Base-by-base conservation (phyloP, 2,888 invertebrate species). In the Gymnocheta viridis region DNA sequence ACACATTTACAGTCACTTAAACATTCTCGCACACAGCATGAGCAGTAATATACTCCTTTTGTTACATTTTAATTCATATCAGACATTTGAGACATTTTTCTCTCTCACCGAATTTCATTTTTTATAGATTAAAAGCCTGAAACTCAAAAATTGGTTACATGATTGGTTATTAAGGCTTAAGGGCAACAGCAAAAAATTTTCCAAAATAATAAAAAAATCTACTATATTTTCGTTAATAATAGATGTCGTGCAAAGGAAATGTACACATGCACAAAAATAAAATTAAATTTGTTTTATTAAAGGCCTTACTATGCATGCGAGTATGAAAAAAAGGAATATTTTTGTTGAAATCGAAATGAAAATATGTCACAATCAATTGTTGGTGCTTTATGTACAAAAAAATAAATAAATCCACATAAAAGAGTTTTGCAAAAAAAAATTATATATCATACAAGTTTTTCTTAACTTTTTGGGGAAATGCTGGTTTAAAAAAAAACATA, bases 121-220 rank as follows among this genome's bases (percentile, higher is more conserved):
- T 72, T 56, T 66, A 51, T 58, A 81, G 74, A 69, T 74, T 54
- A 62, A 74, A 81, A 56, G 70, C 56, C 79, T 72, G 79, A 24
- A 79, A 56, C 58, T 72, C 47, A 60, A 74, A 81, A 81, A 74
- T 81, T 81, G 81, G 74, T 81, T 56, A 81, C 51, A 60, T 74
- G 81, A 74, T 81, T 81, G 81, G 74, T 81, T 81, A 76, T 81
- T 81, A 76, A 76, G 29, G 74, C 69, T 76, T 81, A 38, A 76
- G 54, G 74, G 44, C 54, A 62, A 29, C 47, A 62, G n/a, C 5
- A 62, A 35, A 74, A 51, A 32, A 58, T 7, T 29, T 10, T 9
- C 51, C 35, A 29, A 72, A 78, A 41, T 38, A 17, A 35, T 10
- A 56, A 44, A n/a, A n/a, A n/a, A n/a, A n/a, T n/a, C n/a, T n/a